Base-by-base conservation (phyloP, 2,113 vertebrate species). In the Elephas maximus region DNA sequence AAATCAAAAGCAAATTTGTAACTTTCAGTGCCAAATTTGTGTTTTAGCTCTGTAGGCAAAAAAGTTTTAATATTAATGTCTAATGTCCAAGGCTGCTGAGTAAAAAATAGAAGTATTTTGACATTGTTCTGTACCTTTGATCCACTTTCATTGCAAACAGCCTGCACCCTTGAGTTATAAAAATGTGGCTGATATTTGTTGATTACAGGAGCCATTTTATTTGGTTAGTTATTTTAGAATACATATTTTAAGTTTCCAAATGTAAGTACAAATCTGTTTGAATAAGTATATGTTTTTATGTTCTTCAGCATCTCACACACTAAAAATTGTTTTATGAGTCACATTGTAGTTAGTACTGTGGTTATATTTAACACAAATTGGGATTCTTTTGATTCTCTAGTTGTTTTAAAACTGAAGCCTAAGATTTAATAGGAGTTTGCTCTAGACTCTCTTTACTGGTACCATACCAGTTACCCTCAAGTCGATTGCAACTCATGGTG, bases 61-160 rank as follows among this genome's bases (percentile, higher is more conserved):
- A 95, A 83, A 84, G 79, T 78, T 93, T 96, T 91, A 93, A 95
- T 95, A 88, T 92, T 96, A 93, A 94, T 97, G 24, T 30, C 53
- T 89, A 60, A 89, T 79, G 24, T 48, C 17, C 93, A 37, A 91
- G 51, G 83, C 24, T 96, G 33, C 44, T 91, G 37, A 90, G 41
- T 84, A n/a, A 63, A 81, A 82, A 87, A 79, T 67, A 23, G 57
- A 51, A 18, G 7, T 37, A 92, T 88, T 92, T 96, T 97, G 76
- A 71, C 76, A 63, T 57, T n/a, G 8, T n/a, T 94, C 3, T 51
- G 0, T 90, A 15, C 69, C 1, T 78, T 74, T 89, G 92, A 45
- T 96, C 30, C 0, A 7, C 63, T 95, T 95, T n/a, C 79, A 80
- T 80, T 95, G 45, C 30, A 81, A 90, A 90, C 12, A 79, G 44